These are phyloP conservation scores for Cephus nigrinus DNA, from an alignment of 2,888 invertebrate genomes.

Conservation along the genomic window DNA sequence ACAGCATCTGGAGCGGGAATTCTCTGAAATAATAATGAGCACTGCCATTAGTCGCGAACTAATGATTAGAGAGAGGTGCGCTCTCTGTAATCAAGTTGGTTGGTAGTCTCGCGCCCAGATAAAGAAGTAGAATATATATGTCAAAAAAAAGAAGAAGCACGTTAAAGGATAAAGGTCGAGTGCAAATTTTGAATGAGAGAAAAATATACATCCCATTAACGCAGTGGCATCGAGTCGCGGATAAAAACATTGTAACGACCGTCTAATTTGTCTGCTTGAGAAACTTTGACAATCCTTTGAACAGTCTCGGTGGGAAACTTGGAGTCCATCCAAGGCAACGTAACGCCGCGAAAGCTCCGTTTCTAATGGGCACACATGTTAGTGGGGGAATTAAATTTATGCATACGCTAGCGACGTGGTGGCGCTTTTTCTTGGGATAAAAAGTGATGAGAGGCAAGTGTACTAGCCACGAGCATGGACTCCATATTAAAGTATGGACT, in stretches of 20 bases:
- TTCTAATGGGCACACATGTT: background rate
- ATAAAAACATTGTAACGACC: background rate
- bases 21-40: constrained; percentile 34
- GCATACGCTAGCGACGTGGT: constrained; percentile 25
- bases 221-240: background rate
- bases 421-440: constrained; percentile 25
- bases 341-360: background rate
- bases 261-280: background rate
- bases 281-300: background rate
- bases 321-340: background rate
- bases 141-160: background rate
- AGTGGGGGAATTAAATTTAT: constrained; percentile 39
- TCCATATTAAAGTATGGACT: background rate
- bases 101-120: background rate
- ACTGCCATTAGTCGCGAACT: constrained; percentile 33
- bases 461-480: background rate
- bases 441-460: constrained; percentile 37
- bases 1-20: constrained; percentile 13
- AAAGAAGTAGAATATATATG: background rate
- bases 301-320: background rate
- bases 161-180: constrained; percentile 21
- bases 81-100: background rate
- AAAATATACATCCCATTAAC: background rate
- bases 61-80: constrained; percentile 29
- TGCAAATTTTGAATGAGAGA: background rate